Conservation (phyloP, 2,888 invertebrate genomes). For the Erebia ligea region DNA sequence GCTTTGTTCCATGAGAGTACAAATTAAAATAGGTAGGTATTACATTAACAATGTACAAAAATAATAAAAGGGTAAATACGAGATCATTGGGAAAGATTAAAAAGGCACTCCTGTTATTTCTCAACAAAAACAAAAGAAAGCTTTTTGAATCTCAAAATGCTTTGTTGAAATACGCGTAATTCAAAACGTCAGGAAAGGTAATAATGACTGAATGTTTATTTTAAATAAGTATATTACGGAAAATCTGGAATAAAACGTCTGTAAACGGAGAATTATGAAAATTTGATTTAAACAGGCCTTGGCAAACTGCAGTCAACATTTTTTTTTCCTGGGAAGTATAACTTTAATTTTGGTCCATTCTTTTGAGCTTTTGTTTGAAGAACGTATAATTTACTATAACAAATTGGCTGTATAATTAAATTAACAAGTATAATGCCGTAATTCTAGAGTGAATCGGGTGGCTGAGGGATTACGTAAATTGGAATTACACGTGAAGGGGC, state of each 20-base stretch:
- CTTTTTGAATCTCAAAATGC: neutral
- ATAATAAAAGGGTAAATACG: neutral
- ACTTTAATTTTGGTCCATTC: neutral
- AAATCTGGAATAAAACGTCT: neutral
- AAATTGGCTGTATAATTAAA: neutral
- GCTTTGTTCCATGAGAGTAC: too few species aligned
- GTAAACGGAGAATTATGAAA: neutral
- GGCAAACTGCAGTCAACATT: neutral
- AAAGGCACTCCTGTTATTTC: too few species aligned
- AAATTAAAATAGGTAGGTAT: too few species aligned
- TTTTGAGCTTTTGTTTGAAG: neutral
- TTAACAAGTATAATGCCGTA: neutral
- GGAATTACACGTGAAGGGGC: neutral
- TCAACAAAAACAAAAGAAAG: neutral
- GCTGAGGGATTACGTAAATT: constrained; percentile 14
- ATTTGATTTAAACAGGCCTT: neutral
- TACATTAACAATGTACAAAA: too few species aligned
- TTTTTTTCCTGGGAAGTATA: neutral
- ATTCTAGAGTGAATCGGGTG: constrained; percentile 8
- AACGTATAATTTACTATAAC: constrained; percentile 1
- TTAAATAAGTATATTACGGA: neutral
- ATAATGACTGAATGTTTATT: constrained; percentile 7
- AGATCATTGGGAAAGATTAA: too few species aligned
- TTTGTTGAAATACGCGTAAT: neutral
- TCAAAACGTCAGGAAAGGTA: neutral